Evolutionary conservation across 1,140 invertebrate species (phyloP).

Genomic region (Cataglyphis hispanica): DNA sequence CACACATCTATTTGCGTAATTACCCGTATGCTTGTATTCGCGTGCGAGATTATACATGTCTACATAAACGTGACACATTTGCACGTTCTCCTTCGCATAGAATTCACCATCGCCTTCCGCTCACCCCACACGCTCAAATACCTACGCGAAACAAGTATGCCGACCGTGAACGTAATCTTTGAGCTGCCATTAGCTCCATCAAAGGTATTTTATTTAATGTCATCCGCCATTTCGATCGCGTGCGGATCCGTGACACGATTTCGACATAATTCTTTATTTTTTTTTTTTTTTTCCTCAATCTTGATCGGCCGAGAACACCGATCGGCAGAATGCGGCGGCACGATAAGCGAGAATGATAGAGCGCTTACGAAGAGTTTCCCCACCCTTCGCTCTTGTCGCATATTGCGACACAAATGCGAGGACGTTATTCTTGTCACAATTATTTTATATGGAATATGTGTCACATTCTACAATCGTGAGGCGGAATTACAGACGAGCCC

Average conservation of each 20-base stretch:
- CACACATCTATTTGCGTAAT: slow-evolving; percentile 65
- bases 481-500: slow-evolving; percentile 8
- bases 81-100: slow-evolving; percentile 60
- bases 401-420: slow-evolving; percentile 32
- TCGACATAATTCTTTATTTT: slow-evolving; percentile 31
- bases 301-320: slow-evolving; percentile 34
- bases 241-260: slow-evolving; percentile 48
- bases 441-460: slow-evolving; percentile 36
- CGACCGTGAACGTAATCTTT: slow-evolving; percentile 65
- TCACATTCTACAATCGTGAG: slow-evolving; percentile 18
- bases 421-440: slow-evolving; percentile 42
- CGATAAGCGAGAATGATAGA: slow-evolving; percentile 64
- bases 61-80: slow-evolving; percentile 44
- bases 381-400: not conserved
- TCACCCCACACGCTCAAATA: slow-evolving; percentile 61
- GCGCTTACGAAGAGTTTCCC: slow-evolving; percentile 6
- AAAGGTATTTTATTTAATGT: slow-evolving; percentile 54
- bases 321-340: slow-evolving; percentile 27
- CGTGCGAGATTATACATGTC: slow-evolving; percentile 30
- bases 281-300: slow-evolving; percentile 27
- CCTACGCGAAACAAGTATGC: slow-evolving; percentile 61
- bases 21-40: slow-evolving; percentile 33
- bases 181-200: slow-evolving; percentile 63
- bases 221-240: slow-evolving; percentile 40
- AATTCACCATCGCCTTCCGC: slow-evolving; percentile 65